Base-by-base conservation (phyloP, 2,797 vertebrate genomes). In the Poeciliopsis presidionis region DNA sequence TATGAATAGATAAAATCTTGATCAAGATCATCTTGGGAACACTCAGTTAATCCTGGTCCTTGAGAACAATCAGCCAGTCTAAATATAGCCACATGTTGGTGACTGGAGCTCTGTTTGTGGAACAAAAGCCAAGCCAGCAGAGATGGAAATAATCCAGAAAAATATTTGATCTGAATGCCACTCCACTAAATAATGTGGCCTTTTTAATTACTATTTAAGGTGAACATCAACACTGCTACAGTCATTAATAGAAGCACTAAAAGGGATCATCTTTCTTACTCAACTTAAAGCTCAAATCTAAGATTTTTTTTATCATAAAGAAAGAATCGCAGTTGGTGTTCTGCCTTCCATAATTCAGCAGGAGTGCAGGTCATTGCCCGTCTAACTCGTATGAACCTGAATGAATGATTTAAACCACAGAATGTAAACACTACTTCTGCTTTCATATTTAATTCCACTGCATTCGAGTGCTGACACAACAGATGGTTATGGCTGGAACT, bases 1-100 rank as follows among this genome's bases (percentile, higher is more conserved):
- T 41, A 70, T 75, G 77, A 86, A 75, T 20, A 4, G 73, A 74
- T 86, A 30, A 85, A 87, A 47, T 49, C 45, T 84, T 30, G 11
- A 80, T 80, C 59, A 73, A 79, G 45, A 25, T 41, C 43, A 5
- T 22, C 5, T 22, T 73, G 46, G 16, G 63, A 79, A 81, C 51
- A 69, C 61, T 65, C 12, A 0, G 79, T 70, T 63, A 85, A 63
- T 71, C 67, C 55, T 55, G 16, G 41, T 46, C 0, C 70, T 71
- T 80, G 12, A 84, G 30, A 77, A 51, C 61, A 22, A 75, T 77
- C n/a, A 25, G 25, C 12, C 36, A 8, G 63, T 45, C 28, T 16
- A 53, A 65, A 55, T 75, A 13, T 61, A 78, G 39, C 65, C 36
- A 73, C 59, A 46, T 45, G 53, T 65, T 74, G 41, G 9, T 63